Percentiles rank a stretch among this genome's conserved stretches.
Conservation (phyloP, 2,113 vertebrate species). For the Sapayoa aenigma region DNA sequence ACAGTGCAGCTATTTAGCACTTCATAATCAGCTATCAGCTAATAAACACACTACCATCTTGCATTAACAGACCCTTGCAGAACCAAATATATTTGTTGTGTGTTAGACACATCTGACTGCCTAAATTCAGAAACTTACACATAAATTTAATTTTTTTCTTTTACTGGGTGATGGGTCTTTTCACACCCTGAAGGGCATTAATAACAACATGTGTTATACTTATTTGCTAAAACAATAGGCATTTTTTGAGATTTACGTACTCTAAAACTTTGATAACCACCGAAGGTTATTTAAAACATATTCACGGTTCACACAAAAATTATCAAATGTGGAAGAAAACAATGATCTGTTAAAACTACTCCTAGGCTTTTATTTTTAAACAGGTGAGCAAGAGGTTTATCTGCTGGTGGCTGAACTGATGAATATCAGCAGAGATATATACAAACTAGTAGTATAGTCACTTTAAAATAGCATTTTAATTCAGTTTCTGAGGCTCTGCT, state of each 20-base stretch:
- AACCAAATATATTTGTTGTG: background rate
- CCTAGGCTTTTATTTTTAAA: background rate
- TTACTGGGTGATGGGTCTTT: background rate
- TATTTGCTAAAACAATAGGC: background rate
- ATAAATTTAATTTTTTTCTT: background rate
- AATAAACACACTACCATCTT: background rate
- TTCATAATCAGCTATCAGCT: background rate
- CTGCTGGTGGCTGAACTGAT: background rate
- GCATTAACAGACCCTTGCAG: background rate
- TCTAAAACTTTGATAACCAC: background rate
- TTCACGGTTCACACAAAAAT: background rate
- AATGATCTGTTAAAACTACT: background rate
- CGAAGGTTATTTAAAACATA: background rate
- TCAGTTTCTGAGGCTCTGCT: background rate
- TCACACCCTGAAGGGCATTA: background rate
- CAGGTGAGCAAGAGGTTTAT: background rate
- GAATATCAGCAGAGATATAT: background rate
- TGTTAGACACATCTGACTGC: background rate
- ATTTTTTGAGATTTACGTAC: background rate
- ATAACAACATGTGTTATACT: rapidly evolving
- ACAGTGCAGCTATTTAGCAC: background rate
- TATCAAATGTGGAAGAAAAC: background rate
- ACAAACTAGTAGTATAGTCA: background rate
- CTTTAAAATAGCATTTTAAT: background rate
- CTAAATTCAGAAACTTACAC: background rate